Percentiles rank a stretch among this genome's conserved stretches.
Evolutionary conservation across 2,113 vertebrate species (phyloP).

Genomic region (Corapipo altera): DNA sequence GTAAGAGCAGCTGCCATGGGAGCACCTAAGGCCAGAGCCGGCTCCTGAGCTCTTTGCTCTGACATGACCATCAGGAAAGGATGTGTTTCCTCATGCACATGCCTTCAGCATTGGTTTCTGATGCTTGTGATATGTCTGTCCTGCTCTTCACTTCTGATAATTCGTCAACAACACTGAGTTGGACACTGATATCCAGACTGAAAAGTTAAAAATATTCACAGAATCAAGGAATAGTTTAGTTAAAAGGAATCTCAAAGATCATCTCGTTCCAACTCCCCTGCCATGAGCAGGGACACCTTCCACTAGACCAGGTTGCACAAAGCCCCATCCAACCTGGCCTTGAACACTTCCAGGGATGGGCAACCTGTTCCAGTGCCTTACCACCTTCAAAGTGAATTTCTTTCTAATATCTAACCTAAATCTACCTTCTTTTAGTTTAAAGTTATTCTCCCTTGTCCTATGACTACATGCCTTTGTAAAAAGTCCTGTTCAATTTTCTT

Average conservation of each 20-base stretch:
- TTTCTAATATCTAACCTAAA: neutral
- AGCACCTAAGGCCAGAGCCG: neutral
- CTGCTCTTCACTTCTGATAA: neutral
- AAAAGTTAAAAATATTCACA: neutral
- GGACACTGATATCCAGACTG: neutral
- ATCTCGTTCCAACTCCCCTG: neutral
- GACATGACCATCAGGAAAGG: neutral
- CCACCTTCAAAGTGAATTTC: neutral
- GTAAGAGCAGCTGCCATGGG: neutral
- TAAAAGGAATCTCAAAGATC: neutral
- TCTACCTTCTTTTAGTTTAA: neutral
- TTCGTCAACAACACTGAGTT: neutral
- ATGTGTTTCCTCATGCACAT: accelerated
- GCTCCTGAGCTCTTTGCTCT: neutral
- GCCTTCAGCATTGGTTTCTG: neutral
- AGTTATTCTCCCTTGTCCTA: neutral
- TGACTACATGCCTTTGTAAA: neutral
- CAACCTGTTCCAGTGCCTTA: neutral
- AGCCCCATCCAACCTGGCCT: neutral
- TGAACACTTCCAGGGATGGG: neutral
- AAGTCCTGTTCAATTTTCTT: neutral
- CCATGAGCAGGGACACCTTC: neutral
- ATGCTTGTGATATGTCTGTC: neutral
- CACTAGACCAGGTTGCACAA: neutral
- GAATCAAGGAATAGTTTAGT: neutral